Conservation (phyloP, 2,797 vertebrate genomes). For the Ciconia nigra region DNA sequence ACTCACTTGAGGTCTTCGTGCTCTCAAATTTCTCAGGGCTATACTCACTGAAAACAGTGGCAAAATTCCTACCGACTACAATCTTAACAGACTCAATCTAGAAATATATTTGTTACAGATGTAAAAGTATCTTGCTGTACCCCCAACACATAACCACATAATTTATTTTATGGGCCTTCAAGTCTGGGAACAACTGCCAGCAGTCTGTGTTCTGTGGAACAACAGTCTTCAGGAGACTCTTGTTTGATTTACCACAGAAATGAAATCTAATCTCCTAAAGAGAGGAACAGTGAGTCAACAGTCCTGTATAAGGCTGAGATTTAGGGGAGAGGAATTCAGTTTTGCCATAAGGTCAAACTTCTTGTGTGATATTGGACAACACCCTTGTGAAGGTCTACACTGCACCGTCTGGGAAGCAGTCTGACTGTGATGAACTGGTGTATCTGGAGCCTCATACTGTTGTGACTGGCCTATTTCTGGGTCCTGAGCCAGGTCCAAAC, state of each 20-base stretch:
- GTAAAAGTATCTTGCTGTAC: not conserved
- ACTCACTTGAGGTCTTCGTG: not conserved
- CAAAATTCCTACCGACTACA: not conserved
- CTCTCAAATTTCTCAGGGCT: not conserved
- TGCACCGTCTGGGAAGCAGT: not conserved
- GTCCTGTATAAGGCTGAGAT: not conserved
- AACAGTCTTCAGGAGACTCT: not conserved
- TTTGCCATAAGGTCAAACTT: not conserved
- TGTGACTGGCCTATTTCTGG: not conserved
- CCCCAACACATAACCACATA: not conserved
- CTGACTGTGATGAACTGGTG: not conserved
- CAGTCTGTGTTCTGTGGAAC: not conserved
- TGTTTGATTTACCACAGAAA: slow-evolving; percentile 24
- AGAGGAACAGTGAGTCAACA: not conserved
- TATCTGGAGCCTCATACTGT: not conserved
- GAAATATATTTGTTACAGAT: not conserved
- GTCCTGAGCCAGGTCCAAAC: not conserved
- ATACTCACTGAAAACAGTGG: not conserved
- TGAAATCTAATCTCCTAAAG: not conserved
- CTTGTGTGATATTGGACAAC: not conserved
- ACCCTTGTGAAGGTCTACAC: not conserved
- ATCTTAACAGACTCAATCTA: not conserved
- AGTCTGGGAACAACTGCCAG: slow-evolving; percentile 17
- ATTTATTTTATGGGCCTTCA: not conserved
- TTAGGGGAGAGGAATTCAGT: not conserved